Evolutionary conservation across 2,888 invertebrate species (phyloP).

Genomic region (Diploptera punctata): DNA sequence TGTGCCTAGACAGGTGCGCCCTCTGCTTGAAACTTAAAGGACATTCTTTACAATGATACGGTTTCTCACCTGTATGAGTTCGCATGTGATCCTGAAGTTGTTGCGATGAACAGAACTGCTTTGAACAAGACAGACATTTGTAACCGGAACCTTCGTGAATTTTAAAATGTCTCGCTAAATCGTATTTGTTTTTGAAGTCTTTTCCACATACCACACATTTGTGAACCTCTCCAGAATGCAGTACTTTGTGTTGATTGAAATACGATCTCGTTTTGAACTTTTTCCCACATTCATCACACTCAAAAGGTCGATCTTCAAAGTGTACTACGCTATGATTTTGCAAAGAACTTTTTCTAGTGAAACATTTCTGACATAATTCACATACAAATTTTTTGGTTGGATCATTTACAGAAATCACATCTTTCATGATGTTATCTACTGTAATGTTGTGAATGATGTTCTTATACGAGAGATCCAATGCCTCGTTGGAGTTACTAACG

Average conservation of each 20-base stretch:
- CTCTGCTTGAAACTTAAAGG: not conserved
- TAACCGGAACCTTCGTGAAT: not conserved
- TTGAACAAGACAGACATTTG: not conserved
- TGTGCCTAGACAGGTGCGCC: not conserved
- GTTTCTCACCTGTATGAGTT: not conserved
- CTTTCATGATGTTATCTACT: no score
- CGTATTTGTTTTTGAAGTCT: not conserved
- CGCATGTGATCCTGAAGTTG: not conserved
- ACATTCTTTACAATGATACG: not conserved
- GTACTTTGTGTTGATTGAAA: not conserved
- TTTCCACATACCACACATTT: not conserved
- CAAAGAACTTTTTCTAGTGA: not conserved
- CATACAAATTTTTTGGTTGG: not conserved
- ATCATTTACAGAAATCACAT: no score
- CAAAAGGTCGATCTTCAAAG: not conserved
- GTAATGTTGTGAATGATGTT: no score
- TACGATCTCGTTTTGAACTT: not conserved
- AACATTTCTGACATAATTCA: not conserved
- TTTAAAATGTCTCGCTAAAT: not conserved
- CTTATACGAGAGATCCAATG: no score
- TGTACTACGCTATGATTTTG: not conserved
- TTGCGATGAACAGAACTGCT: not conserved
- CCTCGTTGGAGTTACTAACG: no score
- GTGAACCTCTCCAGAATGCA: not conserved
- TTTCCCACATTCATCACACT: not conserved